Evolutionary conservation across 2,797 vertebrate genomes (phyloP), one percentile per base, ranked within the genome.

Genomic region (Manis crassicaudata): DNA sequence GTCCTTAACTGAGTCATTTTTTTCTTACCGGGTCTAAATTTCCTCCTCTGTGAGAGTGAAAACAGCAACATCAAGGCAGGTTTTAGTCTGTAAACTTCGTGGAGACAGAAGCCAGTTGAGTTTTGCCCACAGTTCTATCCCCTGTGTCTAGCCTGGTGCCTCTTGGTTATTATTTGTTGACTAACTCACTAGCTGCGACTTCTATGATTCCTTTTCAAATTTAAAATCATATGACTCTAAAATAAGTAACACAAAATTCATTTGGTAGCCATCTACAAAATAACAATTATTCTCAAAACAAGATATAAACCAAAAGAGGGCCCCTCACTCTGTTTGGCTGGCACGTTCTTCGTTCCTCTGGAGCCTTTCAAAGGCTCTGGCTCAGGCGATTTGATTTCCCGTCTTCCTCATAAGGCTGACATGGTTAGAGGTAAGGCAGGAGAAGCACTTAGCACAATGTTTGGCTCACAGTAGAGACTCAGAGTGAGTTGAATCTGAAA

Each of bases 241-340:
- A 75, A 56, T 54, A 77, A 46, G n/a, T 70, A 54, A 85, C n/a
- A 56, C 70, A 52, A 65, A 86, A 72, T 76, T 29, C 7, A 62
- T 54, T 83, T 81, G 52, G 13, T 21, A 52, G 58, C 27, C 62
- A 50, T 17, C 80, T 72, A 92, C 9, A 88, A 90, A 97, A 81
- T 56, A 67, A 88, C 6, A 60, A 40, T 84, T 81, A 68, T 37
- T 80, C 56, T 84, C n/a, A 79, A 93, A 95, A 70, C 6, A 89
- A 79, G 88, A 25, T 35, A 37, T 16, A 81, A 92, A 27, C 20
- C 4, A 4, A 63, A 60, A 54, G 35, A 54, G 7, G 2, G 1
- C 23, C 21, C 40, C 21, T 16, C 6, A 4, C 1, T 58, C 14
- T 0, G 29, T 58, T 87, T 35, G 32, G 7, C 13, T 46, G n/a